These are phyloP conservation scores for Eupeodes latifasciatus DNA, from an alignment of 2,888 invertebrate genomes.

Conservation along the genomic window DNA sequence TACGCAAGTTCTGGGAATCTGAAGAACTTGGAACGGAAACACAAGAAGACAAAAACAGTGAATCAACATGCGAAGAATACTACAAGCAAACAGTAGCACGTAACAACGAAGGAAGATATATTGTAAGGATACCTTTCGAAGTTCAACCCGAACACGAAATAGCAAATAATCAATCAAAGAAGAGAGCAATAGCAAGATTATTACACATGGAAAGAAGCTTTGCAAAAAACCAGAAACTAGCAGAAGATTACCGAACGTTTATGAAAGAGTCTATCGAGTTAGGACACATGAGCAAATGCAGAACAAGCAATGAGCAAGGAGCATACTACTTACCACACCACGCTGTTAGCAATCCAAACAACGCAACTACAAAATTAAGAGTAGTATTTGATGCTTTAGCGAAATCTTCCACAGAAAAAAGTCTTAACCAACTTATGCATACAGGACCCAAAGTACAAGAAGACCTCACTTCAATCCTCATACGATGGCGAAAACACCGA, in stretches of 20 bases:
- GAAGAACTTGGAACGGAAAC: neutral
- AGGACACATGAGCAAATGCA: neutral
- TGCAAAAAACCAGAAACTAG: neutral
- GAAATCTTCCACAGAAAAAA: too few relatives aligned
- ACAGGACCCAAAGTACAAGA: too few relatives aligned
- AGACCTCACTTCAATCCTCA: too few relatives aligned
- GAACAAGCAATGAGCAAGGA: too few relatives aligned
- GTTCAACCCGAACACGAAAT: neutral
- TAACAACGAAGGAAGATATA: conserved; percentile 15
- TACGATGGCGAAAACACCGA: too few relatives aligned
- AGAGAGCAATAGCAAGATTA: conserved; percentile 1
- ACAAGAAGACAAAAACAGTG: neutral
- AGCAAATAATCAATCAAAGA: neutral
- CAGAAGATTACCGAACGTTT: neutral
- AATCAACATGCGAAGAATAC: conserved; percentile 10
- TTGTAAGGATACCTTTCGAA: conserved; percentile 20
- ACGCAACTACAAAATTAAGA: neutral
- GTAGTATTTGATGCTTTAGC: too few relatives aligned
- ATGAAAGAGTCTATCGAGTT: neutral
- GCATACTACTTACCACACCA: conserved; percentile 13
- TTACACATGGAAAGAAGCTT: neutral
- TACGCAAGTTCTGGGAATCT: too few relatives aligned
- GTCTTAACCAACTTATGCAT: too few relatives aligned
- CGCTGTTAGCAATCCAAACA: neutral
- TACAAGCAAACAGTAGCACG: conserved; percentile 6